A percentile compares a stretch with the other conserved stretches of the same genome.
These are phyloP conservation scores for Pygocentrus nattereri DNA, from an alignment of 2,797 vertebrate species.

Conservation along the genomic window DNA sequence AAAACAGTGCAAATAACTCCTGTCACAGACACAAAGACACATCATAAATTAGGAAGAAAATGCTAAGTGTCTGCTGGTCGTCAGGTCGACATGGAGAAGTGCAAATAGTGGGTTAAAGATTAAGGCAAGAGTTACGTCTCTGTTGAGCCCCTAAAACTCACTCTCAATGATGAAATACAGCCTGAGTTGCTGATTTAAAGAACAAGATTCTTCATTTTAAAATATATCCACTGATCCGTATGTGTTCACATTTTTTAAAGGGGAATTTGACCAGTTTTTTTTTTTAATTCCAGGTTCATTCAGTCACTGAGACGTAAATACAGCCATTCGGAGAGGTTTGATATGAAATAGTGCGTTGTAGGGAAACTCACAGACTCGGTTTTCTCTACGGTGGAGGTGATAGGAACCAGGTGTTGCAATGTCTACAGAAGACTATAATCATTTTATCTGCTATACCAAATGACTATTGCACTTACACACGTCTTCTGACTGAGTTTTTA, in stretches of 20 bases:
- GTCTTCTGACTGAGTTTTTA: no score
- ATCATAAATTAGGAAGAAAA: background rate
- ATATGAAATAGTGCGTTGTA: no score
- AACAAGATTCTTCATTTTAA: background rate
- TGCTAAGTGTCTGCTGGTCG: background rate
- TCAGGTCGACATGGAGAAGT: background rate
- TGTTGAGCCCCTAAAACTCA: constrained; percentile 39
- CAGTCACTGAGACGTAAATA: no score
- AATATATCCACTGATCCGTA: background rate
- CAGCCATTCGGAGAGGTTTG: no score
- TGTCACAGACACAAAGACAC: background rate
- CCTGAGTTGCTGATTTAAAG: constrained; percentile 36
- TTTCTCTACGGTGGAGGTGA: no score
- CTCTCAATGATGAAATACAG: constrained; percentile 54
- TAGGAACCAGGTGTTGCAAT: no score
- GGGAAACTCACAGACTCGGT: no score
- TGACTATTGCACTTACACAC: no score
- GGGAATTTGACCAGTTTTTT: background rate
- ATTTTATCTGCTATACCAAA: no score
- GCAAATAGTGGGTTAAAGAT: constrained; percentile 36
- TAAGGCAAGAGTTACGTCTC: constrained; percentile 3
- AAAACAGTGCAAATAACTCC: background rate
- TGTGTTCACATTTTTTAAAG: background rate
- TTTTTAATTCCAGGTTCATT: no score
- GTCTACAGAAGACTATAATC: no score